Conservation (phyloP, 1,140 invertebrate species). For the Aethina tumida region DNA sequence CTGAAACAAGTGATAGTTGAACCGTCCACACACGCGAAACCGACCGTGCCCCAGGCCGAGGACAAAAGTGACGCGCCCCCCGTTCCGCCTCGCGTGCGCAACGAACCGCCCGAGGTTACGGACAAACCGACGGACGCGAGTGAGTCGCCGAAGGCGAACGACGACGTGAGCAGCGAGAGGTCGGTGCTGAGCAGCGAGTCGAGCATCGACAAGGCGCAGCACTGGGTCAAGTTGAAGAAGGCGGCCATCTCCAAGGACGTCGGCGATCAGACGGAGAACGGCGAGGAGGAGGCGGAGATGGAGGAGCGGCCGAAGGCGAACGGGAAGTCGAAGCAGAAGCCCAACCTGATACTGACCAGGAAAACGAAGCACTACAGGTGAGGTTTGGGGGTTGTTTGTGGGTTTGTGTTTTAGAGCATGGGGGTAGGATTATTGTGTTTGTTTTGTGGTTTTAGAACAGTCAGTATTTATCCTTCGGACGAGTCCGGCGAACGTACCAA, state of each 20-base stretch:
- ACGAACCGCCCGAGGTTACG: slow-evolving; percentile 7
- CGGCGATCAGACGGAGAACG: slow-evolving; percentile 31
- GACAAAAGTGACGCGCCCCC: not conserved
- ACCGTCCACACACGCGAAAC: slow-evolving; percentile 20
- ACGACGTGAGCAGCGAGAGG: slow-evolving; percentile 3
- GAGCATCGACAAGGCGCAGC: slow-evolving; percentile 26
- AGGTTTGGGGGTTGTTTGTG: too few relatives aligned
- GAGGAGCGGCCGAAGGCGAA: not conserved
- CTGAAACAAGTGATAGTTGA: slow-evolving; percentile 6
- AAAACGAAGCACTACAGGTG: slow-evolving; percentile 55
- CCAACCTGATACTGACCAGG: slow-evolving; percentile 23
- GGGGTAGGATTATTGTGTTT: too few relatives aligned
- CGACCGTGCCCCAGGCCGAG: not conserved
- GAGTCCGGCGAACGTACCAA: too few relatives aligned
- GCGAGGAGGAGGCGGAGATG: not conserved
- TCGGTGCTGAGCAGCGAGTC: slow-evolving; percentile 7
- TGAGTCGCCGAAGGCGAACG: not conserved
- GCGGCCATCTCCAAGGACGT: slow-evolving; percentile 39
- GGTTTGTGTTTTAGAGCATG: too few relatives aligned
- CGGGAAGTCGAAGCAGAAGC: slow-evolving; percentile 16
- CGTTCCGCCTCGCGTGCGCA: slow-evolving; percentile 3
- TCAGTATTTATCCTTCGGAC: too few relatives aligned
- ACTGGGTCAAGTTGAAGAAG: slow-evolving; percentile 47
- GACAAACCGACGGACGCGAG: slow-evolving; percentile 6
- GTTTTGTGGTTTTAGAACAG: too few relatives aligned